phyloP scores from a whole-genome alignment of 2,888 invertebrate genomes.

The Harpagoxenus sublaevis region DNA sequence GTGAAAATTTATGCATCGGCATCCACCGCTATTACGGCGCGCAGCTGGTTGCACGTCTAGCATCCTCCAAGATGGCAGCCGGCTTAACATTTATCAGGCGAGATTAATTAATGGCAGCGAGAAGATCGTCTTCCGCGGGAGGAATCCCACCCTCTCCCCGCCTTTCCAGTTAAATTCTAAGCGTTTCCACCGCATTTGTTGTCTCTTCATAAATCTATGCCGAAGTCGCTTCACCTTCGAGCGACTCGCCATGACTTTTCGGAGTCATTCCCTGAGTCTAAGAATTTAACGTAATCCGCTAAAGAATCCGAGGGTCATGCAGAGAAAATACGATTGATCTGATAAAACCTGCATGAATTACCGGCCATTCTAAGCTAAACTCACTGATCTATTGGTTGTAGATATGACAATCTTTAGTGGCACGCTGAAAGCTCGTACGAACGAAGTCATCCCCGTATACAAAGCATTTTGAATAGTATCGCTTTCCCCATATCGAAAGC shows the following conservation, averaged over 20 bases:
- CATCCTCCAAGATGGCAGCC: conserved; percentile 81
- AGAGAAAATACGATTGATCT: neutral
- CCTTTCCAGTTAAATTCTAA: conserved; percentile 10
- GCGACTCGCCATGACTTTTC: neutral
- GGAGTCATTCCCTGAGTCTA: neutral
- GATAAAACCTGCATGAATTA: neutral
- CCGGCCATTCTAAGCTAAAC: neutral
- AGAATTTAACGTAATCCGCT: neutral
- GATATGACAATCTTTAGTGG: neutral
- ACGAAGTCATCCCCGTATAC: neutral
- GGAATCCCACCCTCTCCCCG: neutral
- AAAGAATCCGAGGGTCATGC: neutral
- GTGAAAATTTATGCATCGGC: conserved; percentile 73
- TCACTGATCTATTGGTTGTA: neutral
- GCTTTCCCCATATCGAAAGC: neutral
- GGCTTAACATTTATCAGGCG: conserved; percentile 83
- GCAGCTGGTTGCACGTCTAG: conserved; percentile 72
- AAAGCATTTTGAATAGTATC: neutral
- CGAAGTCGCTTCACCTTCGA: neutral
- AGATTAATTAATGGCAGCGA: conserved; percentile 82
- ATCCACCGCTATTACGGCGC: conserved; percentile 69
- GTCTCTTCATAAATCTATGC: neutral
- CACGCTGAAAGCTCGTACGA: neutral
- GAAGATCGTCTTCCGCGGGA: conserved; percentile 51
- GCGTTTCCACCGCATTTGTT: neutral